Evolutionary conservation across 2,797 vertebrate species (phyloP).

Genomic region (Balearica regulorum): DNA sequence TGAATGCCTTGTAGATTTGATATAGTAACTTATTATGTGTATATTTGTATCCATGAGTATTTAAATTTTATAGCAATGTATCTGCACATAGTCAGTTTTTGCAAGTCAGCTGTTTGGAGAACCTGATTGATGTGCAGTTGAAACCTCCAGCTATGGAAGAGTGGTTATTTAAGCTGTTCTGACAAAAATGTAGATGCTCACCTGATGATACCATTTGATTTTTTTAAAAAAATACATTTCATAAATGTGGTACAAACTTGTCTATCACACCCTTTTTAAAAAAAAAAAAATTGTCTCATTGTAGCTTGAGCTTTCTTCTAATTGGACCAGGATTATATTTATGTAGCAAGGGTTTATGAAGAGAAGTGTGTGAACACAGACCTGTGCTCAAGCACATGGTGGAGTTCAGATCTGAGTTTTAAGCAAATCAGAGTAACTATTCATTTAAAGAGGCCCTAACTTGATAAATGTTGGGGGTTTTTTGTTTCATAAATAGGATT

Average conservation of each 20-base stretch:
- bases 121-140: background rate
- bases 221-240: background rate
- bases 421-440: background rate
- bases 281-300: background rate
- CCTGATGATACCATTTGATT: background rate
- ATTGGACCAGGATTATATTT: background rate
- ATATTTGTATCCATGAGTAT: background rate
- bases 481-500: background rate
- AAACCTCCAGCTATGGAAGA: background rate
- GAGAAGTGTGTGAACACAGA: background rate
- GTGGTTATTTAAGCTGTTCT: background rate
- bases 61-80: background rate
- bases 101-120: background rate
- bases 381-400: background rate
- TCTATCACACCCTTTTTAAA: background rate
- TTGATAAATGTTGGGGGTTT: fast-evolving
- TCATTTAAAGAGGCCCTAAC: background rate
- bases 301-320: background rate
- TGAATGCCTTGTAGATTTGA: background rate
- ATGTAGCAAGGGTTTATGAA: background rate
- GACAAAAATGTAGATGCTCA: background rate
- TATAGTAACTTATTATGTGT: background rate
- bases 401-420: background rate
- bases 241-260: background rate
- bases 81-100: background rate